Evolutionary conservation across 2,113 vertebrate species (phyloP).

Genomic region (Uria lomvia): DNA sequence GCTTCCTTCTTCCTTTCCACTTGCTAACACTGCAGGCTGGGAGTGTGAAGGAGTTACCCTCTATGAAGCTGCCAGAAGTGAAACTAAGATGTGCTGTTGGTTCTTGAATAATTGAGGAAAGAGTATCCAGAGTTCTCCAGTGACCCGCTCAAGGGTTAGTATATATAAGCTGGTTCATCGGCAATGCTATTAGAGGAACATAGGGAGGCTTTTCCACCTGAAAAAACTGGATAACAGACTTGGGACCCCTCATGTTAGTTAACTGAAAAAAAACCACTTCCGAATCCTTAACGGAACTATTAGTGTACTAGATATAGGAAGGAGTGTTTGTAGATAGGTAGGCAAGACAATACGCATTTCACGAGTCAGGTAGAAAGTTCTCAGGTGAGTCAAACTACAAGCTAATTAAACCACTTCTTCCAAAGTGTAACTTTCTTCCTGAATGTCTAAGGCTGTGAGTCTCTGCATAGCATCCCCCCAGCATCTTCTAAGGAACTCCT

Average conservation of each 20-base stretch:
- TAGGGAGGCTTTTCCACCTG: not conserved
- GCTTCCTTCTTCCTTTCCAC: not conserved
- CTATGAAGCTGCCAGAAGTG: not conserved
- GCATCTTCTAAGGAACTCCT: not conserved
- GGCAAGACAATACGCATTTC: not conserved
- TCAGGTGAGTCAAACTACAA: not conserved
- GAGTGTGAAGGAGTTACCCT: not conserved
- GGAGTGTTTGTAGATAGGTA: not conserved
- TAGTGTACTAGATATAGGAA: not conserved
- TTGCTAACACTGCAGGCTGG: not conserved
- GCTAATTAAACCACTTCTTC: not conserved
- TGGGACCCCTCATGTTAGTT: not conserved
- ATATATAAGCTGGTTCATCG: not conserved
- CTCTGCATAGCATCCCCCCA: not conserved
- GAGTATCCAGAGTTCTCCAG: not conserved
- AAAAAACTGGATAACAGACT: not conserved
- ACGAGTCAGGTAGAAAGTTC: not conserved
- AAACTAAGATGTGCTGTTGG: not conserved
- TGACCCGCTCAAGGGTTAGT: not conserved
- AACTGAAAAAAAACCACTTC: not conserved
- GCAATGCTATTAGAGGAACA: not conserved
- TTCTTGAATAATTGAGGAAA: not conserved
- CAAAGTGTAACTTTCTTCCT: not conserved
- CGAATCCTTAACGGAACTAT: not conserved
- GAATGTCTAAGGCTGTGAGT: not conserved